Evolutionary conservation across 2,797 vertebrate species (phyloP), one percentile per base, ranked within the genome.

Genomic region (Dryobates pubescens): DNA sequence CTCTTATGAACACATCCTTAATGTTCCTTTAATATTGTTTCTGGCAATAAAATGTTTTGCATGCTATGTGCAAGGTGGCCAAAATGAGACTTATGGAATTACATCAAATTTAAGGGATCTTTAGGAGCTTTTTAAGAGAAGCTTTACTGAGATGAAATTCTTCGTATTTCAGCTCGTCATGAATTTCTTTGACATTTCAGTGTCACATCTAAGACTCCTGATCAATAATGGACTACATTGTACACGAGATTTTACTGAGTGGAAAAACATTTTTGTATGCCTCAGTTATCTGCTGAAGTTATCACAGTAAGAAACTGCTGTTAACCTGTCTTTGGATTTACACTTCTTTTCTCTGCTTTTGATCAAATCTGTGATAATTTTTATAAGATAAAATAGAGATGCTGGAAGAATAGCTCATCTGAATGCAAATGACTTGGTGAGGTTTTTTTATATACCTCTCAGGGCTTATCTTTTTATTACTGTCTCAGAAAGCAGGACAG

Each of bases 381-480:
- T 89, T 59, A 4, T 73, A 87, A 88, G 67, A 94, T 88, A 89
- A 96, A 93, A 86, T 34, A 54, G 18, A 90, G 43, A 82, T 70
- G 53, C n/a, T 74, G 41, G 64, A 86, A 88, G 51, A 76, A 70
- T 49, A 89, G 24, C 64, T 94, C 69, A 89, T 93, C 81, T 86
- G 95, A 96, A 96, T 95, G 79, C 41, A 95, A 92, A 96, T 90
- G 41, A 93, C 72, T 5, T 47, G 51, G 38, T 38, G 38, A 38
- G 16, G 34, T 45, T 20, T 8, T n/a, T n/a, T 36, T 62, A 29
- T 45, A 10, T 13, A 74, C 72, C 27, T 70, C 65, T 78, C 47
- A 73, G 32, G 65, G 78, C 71, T 95, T 94, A 96, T 93, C 90
- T 92, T 91, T 92, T 95, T 92, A 94, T 96, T 95, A 88, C 75